phyloP scores from a whole-genome alignment of 2,888 invertebrate genomes.

The Anagyrus pseudococci region DNA sequence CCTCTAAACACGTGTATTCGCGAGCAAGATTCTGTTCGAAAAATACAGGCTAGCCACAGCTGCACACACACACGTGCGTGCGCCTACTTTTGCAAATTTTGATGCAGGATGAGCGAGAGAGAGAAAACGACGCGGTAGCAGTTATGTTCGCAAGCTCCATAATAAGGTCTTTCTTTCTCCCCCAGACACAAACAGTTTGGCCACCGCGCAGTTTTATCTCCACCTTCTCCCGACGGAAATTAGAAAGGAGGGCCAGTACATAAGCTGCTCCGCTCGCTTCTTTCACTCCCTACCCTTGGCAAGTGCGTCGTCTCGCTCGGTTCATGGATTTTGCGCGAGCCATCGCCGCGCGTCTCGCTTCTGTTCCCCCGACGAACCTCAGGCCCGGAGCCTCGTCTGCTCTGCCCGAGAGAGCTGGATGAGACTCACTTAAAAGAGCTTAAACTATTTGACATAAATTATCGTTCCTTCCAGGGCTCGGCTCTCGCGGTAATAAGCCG shows the following conservation, averaged over 20 bases:
- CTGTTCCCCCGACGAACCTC: no score
- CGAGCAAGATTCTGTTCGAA: conserved; percentile 6
- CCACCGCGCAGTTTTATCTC: no score
- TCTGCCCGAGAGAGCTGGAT: no score
- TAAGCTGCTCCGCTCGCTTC: no score
- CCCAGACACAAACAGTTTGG: no score
- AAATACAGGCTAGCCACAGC: conserved; percentile 16
- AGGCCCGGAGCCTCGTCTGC: no score
- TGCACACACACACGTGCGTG: conserved; percentile 2
- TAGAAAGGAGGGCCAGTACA: conserved; percentile 21
- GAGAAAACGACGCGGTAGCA: no score
- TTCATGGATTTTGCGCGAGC: conserved; percentile 13
- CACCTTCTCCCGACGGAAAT: conserved; percentile 17
- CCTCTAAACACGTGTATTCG: not conserved
- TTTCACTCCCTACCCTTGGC: not conserved
- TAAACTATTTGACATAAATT: conserved; percentile 40
- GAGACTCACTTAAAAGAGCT: conserved; percentile 35
- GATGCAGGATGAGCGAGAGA: no score
- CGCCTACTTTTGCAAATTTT: not conserved
- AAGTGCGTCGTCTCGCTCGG: no score
- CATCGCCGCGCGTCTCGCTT: not conserved
- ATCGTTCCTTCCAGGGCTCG: conserved; percentile 18
- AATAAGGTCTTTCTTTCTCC: conserved; percentile 19
- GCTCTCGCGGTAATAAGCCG: conserved; percentile 27
- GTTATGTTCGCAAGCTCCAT: conserved; percentile 28